Evolutionary conservation across 2,797 vertebrate species (phyloP), one percentile per base, ranked within the genome.

Genomic region (Sebastes steindachneri): DNA sequence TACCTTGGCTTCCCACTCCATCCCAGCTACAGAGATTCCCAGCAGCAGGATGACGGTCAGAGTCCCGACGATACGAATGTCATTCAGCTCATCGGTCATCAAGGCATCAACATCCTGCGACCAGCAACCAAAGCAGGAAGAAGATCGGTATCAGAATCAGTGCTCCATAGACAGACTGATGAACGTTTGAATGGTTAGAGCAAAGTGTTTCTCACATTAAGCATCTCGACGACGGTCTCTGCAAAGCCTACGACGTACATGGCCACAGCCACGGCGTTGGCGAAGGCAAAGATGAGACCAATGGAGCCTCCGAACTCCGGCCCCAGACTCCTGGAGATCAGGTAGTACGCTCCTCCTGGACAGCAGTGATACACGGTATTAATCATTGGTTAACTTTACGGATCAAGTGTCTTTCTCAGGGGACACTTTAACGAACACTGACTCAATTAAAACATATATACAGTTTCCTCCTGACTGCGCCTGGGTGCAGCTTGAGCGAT

Each of bases 1-100:
- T 94, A 98, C 98, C 95, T 99, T 99, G 60, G 98, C 97, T 93
- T 99, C 98, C 98, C 98, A 99, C 86, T 99, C 98, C 98, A 99
- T 99, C 85, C 98, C 98, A 7, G 98, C 98, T 28, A 99, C 96
- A 3, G 98, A 99, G 92, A 99, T 99, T 9, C 97, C 98, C 86
- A 99, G 91, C 78, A 99, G 92, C 68, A 98, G 77, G 71, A 99
- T 97, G 57, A 99, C 94, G 0, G 98, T 99, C 79, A 99, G 96
- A 76, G 97, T 96, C 25, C 98, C 98, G 25, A 99, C 97, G 68
- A 99, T 98, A 58, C 98, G 96, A 70, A 99, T 97, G 86, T 99
- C 98, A 82, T 98, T 99, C 41, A 96, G 91, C 83, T 97, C 95
- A 83, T 99, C 98, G 0, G 98, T 94, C 97, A 99, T 99, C 79